phyloP scores from a whole-genome alignment of 2,888 invertebrate species.

The Lottia scabra region DNA sequence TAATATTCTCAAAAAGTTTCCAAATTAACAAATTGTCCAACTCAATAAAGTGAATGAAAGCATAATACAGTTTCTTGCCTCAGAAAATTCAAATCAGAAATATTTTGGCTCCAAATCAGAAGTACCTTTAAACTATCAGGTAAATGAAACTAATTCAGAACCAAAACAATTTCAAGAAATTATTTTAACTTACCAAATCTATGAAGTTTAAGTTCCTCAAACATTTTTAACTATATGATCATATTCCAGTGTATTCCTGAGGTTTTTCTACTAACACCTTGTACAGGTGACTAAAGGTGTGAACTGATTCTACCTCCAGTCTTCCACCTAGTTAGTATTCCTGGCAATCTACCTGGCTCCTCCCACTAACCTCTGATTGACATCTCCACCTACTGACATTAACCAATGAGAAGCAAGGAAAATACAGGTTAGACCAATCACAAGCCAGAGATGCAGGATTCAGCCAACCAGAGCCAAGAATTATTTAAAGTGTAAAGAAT shows the following conservation, averaged over 20 bases:
- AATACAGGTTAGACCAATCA: neutral
- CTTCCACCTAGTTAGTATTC: neutral
- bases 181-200: neutral
- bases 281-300: slow-evolving; percentile 4
- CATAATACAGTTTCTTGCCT: too few species aligned
- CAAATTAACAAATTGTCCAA: too few species aligned
- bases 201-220: slow-evolving; percentile 1
- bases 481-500: neutral
- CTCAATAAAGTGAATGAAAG: too few species aligned
- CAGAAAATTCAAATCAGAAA: too few species aligned
- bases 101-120: too few species aligned
- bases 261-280: neutral
- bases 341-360: neutral
- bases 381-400: neutral
- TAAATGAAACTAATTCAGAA: too few species aligned
- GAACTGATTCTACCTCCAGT: neutral
- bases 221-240: neutral
- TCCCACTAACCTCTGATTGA: neutral
- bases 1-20: too few species aligned
- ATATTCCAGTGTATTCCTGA: neutral
- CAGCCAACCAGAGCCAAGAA: neutral
- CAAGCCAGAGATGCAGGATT: neutral
- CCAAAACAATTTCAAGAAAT: neutral
- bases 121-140: too few species aligned
- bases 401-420: neutral